Evolutionary conservation across 2,888 invertebrate species (phyloP).

Genomic region (Drosophila mimetica): DNA sequence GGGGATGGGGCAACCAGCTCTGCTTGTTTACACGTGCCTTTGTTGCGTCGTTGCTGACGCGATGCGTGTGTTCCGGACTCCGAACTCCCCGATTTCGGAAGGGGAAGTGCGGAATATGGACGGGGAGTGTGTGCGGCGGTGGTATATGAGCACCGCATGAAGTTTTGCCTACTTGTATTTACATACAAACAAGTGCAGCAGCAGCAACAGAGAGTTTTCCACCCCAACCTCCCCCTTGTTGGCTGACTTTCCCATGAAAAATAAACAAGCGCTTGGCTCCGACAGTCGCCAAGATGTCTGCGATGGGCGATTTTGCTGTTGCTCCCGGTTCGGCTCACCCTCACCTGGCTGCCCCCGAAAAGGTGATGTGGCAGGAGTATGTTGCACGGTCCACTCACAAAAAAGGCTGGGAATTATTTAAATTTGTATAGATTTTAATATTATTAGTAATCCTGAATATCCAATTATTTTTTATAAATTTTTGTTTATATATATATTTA

Average conservation of each 20-base stretch:
- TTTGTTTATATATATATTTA: too few relatives aligned
- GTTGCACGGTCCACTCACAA: slow-evolving; percentile 10
- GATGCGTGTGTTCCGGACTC: slow-evolving; percentile 71
- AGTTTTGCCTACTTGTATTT: slow-evolving; percentile 78
- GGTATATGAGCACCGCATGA: slow-evolving; percentile 65
- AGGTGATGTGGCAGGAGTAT: slow-evolving; percentile 1
- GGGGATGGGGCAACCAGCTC: slow-evolving; percentile 49
- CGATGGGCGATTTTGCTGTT: slow-evolving; percentile 47
- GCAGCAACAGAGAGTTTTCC: slow-evolving; percentile 27
- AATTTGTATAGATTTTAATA: too few relatives aligned
- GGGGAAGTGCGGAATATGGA: slow-evolving; percentile 5
- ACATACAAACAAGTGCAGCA: slow-evolving; percentile 70
- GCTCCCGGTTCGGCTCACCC: slow-evolving; percentile 50
- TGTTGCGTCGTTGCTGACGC: slow-evolving; percentile 58
- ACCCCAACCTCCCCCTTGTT: slow-evolving; percentile 13
- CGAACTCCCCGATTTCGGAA: slow-evolving; percentile 4
- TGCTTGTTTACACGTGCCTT: slow-evolving; percentile 79
- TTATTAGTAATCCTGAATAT: too few relatives aligned
- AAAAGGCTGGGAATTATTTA: not conserved
- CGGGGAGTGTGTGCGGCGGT: slow-evolving; percentile 7
- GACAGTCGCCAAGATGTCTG: slow-evolving; percentile 77
- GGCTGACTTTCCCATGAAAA: slow-evolving; percentile 76
- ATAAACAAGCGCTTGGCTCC: slow-evolving; percentile 68
- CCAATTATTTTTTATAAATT: too few relatives aligned
- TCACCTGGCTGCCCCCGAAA: slow-evolving; percentile 57